phyloP scores from a whole-genome alignment of 2,113 vertebrate genomes.

The Scopus umbretta region DNA sequence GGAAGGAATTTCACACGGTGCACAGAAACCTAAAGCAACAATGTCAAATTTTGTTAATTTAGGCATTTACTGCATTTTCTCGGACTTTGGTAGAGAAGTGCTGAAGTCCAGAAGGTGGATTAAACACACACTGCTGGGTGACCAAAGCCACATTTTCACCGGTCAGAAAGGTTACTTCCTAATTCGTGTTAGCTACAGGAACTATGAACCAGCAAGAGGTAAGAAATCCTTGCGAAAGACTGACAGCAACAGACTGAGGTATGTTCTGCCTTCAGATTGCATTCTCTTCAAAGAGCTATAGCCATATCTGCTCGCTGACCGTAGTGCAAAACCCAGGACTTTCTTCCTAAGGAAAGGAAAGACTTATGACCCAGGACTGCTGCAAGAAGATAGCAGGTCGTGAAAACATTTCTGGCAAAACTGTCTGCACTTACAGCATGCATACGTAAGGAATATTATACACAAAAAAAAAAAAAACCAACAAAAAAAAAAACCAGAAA shows the following conservation, averaged over 20 bases:
- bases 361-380: neutral
- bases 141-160: neutral
- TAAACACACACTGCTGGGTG: neutral
- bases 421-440: neutral
- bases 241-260: neutral
- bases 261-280: neutral
- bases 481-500: neutral
- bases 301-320: accelerated
- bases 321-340: neutral
- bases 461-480: neutral
- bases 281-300: neutral
- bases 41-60: neutral
- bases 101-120: neutral
- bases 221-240: neutral
- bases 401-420: neutral
- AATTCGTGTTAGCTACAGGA: accelerated
- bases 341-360: neutral
- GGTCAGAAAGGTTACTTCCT: neutral
- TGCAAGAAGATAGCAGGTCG: neutral
- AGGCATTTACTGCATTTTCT: neutral
- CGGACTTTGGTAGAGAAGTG: neutral
- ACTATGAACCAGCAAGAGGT: neutral
- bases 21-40: neutral
- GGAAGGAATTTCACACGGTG: neutral
- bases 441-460: neutral